phyloP scores from a whole-genome alignment of 2,113 vertebrate species.

The Pseudorectes ferrugineus region DNA sequence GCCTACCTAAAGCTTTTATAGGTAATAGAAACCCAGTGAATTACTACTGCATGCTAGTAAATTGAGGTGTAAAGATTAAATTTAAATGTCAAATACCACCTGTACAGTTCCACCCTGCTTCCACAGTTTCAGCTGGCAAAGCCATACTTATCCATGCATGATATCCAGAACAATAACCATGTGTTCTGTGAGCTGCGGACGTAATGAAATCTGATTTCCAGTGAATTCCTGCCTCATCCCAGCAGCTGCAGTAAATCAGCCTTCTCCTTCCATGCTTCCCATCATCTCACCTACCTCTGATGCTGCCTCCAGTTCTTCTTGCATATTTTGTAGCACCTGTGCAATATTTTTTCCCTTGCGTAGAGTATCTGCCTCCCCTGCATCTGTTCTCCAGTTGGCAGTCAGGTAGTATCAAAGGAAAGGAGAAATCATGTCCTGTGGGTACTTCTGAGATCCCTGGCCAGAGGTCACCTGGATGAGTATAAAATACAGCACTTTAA shows the following conservation, averaged over 20 bases:
- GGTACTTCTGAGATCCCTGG: background rate
- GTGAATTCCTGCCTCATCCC: background rate
- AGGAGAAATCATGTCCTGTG: background rate
- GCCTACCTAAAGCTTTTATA: background rate
- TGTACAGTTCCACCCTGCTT: background rate
- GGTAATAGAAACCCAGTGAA: background rate
- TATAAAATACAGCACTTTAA: background rate
- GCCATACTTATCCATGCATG: background rate
- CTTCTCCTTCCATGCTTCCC: background rate
- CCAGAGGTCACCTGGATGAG: background rate
- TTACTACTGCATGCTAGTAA: background rate
- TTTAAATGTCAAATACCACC: background rate
- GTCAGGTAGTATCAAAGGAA: background rate
- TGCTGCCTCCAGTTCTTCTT: background rate
- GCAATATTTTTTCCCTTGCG: background rate
- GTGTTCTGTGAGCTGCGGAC: background rate
- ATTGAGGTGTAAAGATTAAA: constrained; percentile 28
- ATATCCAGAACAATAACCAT: background rate
- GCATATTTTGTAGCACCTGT: background rate
- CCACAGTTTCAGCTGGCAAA: background rate
- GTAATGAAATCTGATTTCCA: background rate
- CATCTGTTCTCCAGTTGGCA: background rate
- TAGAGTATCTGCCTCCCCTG: background rate
- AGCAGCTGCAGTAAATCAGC: background rate
- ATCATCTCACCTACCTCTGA: background rate